Evolutionary conservation across 2,888 invertebrate genomes (phyloP).

Genomic region (Drosophila siamana): DNA sequence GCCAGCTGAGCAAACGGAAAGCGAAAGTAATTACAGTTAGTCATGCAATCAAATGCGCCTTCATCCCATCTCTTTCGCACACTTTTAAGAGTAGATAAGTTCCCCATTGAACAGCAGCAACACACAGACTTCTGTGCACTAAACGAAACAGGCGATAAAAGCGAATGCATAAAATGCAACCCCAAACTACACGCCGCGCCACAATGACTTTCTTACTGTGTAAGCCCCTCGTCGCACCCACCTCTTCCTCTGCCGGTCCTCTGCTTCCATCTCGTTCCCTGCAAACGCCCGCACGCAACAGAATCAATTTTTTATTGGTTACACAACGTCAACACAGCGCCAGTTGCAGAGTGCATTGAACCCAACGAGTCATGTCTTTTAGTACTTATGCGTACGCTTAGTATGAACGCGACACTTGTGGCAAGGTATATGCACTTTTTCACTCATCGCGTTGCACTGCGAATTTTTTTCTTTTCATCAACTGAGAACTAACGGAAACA

Average conservation of each 20-base stretch:
- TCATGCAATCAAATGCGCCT: conserved; percentile 51
- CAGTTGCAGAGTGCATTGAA: conserved; percentile 66
- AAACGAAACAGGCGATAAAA: conserved; percentile 35
- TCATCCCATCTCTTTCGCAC: not conserved
- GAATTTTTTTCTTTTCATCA: not conserved
- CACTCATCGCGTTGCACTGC: not conserved
- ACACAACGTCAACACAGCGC: conserved; percentile 68
- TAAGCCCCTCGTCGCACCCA: conserved; percentile 8
- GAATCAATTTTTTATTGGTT: conserved; percentile 78
- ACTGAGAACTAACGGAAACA: not conserved
- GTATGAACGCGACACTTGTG: not conserved
- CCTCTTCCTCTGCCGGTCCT: not conserved
- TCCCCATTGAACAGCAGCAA: conserved; percentile 23
- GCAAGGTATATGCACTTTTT: conserved; percentile 7
- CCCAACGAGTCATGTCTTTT: conserved; percentile 67
- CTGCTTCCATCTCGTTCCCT: conserved; percentile 5
- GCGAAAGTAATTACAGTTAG: conserved; percentile 72
- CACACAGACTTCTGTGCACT: conserved; percentile 18
- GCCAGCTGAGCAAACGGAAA: conserved; percentile 66
- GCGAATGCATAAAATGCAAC: conserved; percentile 43
- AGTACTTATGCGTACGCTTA: conserved; percentile 58
- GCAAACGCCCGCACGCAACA: conserved; percentile 57
- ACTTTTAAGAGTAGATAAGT: conserved; percentile 30
- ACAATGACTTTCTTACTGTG: conserved; percentile 44
- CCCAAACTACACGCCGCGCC: conserved; percentile 40